These are phyloP conservation scores for Synergus itoensis DNA, from an alignment of 2,888 invertebrate genomes.

Conservation along the genomic window DNA sequence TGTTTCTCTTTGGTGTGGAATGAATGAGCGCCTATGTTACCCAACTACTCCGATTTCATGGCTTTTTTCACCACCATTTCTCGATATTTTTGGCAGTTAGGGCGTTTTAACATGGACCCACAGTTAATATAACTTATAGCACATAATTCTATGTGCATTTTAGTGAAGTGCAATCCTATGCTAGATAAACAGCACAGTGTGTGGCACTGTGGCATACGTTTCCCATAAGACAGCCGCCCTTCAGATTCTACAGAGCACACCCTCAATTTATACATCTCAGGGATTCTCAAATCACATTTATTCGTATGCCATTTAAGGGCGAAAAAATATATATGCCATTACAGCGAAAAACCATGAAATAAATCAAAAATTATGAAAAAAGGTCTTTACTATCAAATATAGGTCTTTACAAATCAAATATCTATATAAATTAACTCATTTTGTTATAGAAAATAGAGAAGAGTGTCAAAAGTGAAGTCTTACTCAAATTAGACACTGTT, in stretches of 20 bases:
- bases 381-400: no score
- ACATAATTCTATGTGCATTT: constrained; percentile 3
- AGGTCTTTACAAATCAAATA: no score
- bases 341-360: no score
- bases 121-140: background rate
- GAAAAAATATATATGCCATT: no score
- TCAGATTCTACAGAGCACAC: constrained; percentile 27
- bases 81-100: background rate
- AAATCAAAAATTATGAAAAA: no score
- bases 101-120: background rate
- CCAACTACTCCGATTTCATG: background rate
- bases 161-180: constrained; percentile 19
- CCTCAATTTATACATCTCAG: constrained; percentile 5
- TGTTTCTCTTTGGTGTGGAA: background rate
- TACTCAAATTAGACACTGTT: constrained; percentile 10
- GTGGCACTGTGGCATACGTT: background rate
- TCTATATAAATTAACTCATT: background rate
- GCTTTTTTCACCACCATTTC: constrained; percentile 3
- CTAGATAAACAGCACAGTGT: background rate
- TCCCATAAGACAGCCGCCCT: background rate
- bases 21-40: background rate
- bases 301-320: background rate
- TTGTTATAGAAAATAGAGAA: background rate
- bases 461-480: background rate
- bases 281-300: constrained; percentile 10